These are phyloP conservation scores for Vombatus ursinus DNA, from an alignment of 2,113 vertebrate species.

Conservation along the genomic window DNA sequence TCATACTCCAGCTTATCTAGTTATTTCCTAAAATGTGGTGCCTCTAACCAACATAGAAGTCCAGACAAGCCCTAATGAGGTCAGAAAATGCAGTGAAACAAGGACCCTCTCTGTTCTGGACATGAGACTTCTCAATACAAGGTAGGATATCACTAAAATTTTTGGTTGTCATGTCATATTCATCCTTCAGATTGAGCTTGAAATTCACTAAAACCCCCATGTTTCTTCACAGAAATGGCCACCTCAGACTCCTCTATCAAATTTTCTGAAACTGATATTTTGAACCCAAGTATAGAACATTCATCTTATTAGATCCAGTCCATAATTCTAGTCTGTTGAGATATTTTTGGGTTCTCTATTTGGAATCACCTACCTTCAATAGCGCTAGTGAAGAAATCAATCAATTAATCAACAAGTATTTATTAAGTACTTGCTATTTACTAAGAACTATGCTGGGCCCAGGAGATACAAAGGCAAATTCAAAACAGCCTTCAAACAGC, in stretches of 20 bases:
- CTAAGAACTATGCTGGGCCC: not conserved
- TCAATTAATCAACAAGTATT: not conserved
- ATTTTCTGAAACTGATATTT: not conserved
- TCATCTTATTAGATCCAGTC: not conserved
- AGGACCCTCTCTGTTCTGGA: not conserved
- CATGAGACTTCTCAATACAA: not conserved
- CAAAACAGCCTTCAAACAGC: not conserved
- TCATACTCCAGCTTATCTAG: not conserved
- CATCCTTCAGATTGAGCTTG: not conserved
- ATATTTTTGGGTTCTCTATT: not conserved
- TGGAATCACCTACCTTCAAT: not conserved
- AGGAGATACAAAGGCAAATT: not conserved
- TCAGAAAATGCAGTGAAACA: not conserved
- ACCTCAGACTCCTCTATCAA: not conserved
- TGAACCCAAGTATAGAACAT: not conserved
- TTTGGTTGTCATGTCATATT: not conserved
- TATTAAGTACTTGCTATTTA: not conserved
- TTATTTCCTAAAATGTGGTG: not conserved
- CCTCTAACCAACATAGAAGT: not conserved
- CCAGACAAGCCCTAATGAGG: too few relatives aligned
- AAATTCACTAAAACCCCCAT: not conserved
- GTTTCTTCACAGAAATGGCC: not conserved
- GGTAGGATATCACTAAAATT: not conserved
- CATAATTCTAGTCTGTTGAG: not conserved
- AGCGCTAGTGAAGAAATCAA: not conserved